These are phyloP conservation scores for Poeciliopsis retropinna DNA, from an alignment of 2,113 vertebrate genomes.

Conservation along the genomic window DNA sequence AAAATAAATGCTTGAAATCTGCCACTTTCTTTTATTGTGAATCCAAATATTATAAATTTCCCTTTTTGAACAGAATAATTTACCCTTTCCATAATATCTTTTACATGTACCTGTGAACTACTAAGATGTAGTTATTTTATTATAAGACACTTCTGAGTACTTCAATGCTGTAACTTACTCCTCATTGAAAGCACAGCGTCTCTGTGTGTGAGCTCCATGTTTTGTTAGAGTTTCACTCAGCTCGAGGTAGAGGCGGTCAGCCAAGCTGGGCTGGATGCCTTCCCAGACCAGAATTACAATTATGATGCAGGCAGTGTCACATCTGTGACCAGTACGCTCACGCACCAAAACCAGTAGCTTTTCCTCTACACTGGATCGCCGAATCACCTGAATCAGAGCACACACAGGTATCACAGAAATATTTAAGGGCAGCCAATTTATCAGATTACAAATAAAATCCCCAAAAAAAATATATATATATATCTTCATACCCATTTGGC, in stretches of 20 bases:
- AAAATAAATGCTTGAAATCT: too few species aligned
- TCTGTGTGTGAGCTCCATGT: conserved; percentile 89
- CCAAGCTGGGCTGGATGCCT: conserved; percentile 85
- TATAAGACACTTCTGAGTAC: not conserved
- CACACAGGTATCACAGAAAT: conserved; percentile 6
- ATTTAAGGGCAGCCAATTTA: not conserved
- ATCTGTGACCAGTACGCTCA: conserved; percentile 88
- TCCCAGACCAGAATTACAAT: conserved; percentile 96
- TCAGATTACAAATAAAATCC: not conserved
- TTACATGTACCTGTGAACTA: not conserved
- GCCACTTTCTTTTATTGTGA: too few species aligned
- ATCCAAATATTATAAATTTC: too few species aligned
- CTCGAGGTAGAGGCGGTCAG: conserved; percentile 89
- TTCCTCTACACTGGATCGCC: conserved; percentile 87
- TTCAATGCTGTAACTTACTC: conserved; percentile 84
- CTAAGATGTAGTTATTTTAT: not conserved
- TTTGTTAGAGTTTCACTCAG: conserved; percentile 88
- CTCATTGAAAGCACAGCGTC: conserved; percentile 93
- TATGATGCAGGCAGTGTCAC: conserved; percentile 88
- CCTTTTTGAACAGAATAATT: too few species aligned
- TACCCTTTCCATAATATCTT: not conserved
- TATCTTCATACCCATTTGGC: conserved; percentile 94
- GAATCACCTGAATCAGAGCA: conserved; percentile 85
- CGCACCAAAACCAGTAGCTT: conserved; percentile 94
- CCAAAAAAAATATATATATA: conserved; percentile 16